Evolutionary conservation across 2,113 vertebrate genomes (phyloP), one percentile per base, ranked within the genome.

Genomic region (Acinonyx jubatus): DNA sequence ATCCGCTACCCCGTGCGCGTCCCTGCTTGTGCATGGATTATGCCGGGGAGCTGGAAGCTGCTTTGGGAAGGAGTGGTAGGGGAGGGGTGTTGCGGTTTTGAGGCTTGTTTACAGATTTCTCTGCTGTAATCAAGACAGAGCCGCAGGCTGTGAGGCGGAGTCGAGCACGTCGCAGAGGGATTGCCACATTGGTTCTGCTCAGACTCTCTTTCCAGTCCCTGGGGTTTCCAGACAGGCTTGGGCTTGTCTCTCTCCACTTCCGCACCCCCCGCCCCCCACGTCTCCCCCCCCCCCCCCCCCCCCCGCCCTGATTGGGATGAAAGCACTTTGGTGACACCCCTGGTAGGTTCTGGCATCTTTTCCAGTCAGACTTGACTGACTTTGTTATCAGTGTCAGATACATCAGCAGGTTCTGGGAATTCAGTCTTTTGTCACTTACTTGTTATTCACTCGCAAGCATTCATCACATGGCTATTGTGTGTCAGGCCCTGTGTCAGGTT

Each of bases 41-140:
- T 6, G 1, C 25, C 0, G 8, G 91, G 71, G 71, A 92, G 73
- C 74, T 33, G 25, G 63, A 25, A 21, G 8, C 29, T n/a, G 65
- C 21, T 45, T 33, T 31, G 41, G 57, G n/a, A 14, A 48, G n/a
- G 0, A 7, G 3, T 13, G 15, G 52, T 3, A 16, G 66, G 90
- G 71, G 36, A 86, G 57, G 79, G n/a, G 50, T 27, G 1, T 4
- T 90, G 27, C 0, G 1, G 76, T 91, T 88, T 33, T 88, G 63
- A 61, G 13, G 3, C 88, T 95, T 80, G 36, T 92, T 92, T 81
- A 74, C 11, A 6, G 15, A 27, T 78, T 90, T 90, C 63, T 50
- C n/a, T 84, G 81, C 66, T 68, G 61, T 38, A 4, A 3, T 50
- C 41, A 0, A 10, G 29, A 8, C 38, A 45, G 94, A 86, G 36